Percentiles rank a stretch among this genome's conserved stretches.
These are phyloP conservation scores for Agrilus planipennis DNA, from an alignment of 1,140 invertebrate species.

Conservation along the genomic window DNA sequence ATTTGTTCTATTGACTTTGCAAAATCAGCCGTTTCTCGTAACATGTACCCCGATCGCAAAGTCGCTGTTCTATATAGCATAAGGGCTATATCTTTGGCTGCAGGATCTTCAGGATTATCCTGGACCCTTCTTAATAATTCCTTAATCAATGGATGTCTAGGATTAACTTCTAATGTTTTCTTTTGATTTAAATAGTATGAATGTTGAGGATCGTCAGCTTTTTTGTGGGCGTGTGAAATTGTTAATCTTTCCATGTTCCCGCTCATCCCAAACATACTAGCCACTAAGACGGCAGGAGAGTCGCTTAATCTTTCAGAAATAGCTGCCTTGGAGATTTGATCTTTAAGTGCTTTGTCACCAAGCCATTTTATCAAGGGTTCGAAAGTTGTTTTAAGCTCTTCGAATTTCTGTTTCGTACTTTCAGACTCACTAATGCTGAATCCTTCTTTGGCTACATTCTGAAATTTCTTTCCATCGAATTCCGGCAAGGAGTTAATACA, in stretches of 20 bases:
- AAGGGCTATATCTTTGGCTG: constrained; percentile 75
- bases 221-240: constrained; percentile 93
- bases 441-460: constrained; percentile 98
- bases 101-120: constrained; percentile 64
- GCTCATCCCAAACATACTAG: constrained; percentile 94
- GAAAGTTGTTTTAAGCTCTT: constrained; percentile 67
- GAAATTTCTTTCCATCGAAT: constrained; percentile 99
- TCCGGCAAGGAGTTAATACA: constrained; percentile 94
- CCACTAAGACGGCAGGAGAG: constrained; percentile 95
- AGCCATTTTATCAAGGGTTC: constrained; percentile 91
- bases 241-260: constrained; percentile 98
- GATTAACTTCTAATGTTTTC: constrained; percentile 97
- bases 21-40: constrained; percentile 78
- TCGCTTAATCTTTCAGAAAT: constrained; percentile 83
- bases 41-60: constrained; percentile 75
- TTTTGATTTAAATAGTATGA: constrained; percentile 91
- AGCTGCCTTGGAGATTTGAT: constrained; percentile 69
- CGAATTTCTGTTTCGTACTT: constrained; percentile 69
- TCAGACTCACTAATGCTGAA: constrained; percentile 77
- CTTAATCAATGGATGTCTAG: constrained; percentile 88
- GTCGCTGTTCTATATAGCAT: constrained; percentile 93
- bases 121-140: constrained; percentile 79
- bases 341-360: constrained; percentile 72
- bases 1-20: constrained; percentile 79
- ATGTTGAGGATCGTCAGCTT: constrained; percentile 83